Evolutionary conservation across 2,888 invertebrate species (phyloP).

Genomic region (Drosophila koepferae): DNA sequence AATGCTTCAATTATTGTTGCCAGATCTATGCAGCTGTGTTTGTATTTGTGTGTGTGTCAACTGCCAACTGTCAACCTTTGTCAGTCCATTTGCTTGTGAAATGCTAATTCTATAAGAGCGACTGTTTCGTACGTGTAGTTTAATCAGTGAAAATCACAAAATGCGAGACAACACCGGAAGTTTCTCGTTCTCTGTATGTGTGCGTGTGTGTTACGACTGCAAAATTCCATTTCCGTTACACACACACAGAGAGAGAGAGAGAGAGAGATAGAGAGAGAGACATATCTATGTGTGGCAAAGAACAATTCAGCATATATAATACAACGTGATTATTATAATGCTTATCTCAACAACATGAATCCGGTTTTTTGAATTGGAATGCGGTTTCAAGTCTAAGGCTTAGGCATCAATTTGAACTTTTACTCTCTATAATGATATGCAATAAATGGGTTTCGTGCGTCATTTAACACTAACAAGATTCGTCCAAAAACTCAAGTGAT

Average conservation of each 20-base stretch:
- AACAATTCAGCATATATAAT: slow-evolving; percentile 15
- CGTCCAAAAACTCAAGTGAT: background rate
- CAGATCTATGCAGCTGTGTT: slow-evolving; percentile 18
- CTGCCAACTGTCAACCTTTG: slow-evolving; percentile 82
- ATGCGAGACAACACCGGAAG: slow-evolving; percentile 57
- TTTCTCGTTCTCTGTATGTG: slow-evolving; percentile 21
- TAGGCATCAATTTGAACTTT: background rate
- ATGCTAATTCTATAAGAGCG: slow-evolving; percentile 73
- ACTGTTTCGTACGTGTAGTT: slow-evolving; percentile 47
- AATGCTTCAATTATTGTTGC: slow-evolving; percentile 28
- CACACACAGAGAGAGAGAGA: background rate
- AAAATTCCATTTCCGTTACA: slow-evolving; percentile 77
- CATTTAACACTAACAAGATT: too few relatives aligned
- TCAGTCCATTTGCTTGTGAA: slow-evolving; percentile 74
- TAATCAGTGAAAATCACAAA: slow-evolving; percentile 65
- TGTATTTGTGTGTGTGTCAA: slow-evolving; percentile 46
- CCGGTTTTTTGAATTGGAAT: background rate
- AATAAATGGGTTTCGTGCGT: background rate
- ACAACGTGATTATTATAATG: slow-evolving; percentile 5
- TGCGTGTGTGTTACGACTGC: slow-evolving; percentile 52
- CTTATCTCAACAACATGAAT: background rate
- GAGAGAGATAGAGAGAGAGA: too few relatives aligned
- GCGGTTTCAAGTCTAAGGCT: background rate
- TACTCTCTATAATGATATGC: background rate
- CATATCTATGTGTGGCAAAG: background rate